Evolutionary conservation across 2,797 vertebrate species (phyloP).

Genomic region (Paguma larvata): DNA sequence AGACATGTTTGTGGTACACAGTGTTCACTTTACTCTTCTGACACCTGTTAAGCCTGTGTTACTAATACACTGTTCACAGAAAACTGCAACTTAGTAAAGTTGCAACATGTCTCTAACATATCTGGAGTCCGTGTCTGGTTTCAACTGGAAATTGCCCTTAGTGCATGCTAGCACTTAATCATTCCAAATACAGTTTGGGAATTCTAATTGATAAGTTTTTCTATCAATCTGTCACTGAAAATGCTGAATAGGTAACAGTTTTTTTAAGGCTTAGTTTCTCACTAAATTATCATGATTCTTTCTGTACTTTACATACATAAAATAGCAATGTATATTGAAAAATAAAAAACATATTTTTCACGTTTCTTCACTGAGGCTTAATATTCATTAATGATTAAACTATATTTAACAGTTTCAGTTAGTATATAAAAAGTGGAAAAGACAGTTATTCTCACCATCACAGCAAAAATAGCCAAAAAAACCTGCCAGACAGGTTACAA

Average conservation of each 20-base stretch:
- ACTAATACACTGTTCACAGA: not conserved
- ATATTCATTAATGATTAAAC: slow-evolving; percentile 8
- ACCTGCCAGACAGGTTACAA: not conserved
- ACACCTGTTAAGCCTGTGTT: not conserved
- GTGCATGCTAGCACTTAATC: not conserved
- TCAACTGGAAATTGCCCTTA: not conserved
- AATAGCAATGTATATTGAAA: not conserved
- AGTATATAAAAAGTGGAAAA: not conserved
- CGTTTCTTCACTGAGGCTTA: not conserved
- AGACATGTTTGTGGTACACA: not conserved
- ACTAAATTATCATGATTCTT: not conserved
- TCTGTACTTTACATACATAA: not conserved
- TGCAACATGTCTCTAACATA: not conserved
- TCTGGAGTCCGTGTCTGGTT: not conserved
- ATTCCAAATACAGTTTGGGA: not conserved
- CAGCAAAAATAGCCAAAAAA: not conserved
- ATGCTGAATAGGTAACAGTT: not conserved
- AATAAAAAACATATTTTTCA: not conserved
- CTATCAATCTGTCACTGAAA: not conserved
- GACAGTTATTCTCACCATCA: not conserved
- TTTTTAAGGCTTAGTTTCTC: slow-evolving; percentile 4
- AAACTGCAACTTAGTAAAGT: not conserved
- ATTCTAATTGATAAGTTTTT: not conserved
- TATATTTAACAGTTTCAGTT: not conserved
- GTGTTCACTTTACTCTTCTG: not conserved